A percentile compares a stretch with the other conserved stretches of the same genome.
phyloP scores from a whole-genome alignment of 2,888 invertebrate species.

The Eilema sororculum region DNA sequence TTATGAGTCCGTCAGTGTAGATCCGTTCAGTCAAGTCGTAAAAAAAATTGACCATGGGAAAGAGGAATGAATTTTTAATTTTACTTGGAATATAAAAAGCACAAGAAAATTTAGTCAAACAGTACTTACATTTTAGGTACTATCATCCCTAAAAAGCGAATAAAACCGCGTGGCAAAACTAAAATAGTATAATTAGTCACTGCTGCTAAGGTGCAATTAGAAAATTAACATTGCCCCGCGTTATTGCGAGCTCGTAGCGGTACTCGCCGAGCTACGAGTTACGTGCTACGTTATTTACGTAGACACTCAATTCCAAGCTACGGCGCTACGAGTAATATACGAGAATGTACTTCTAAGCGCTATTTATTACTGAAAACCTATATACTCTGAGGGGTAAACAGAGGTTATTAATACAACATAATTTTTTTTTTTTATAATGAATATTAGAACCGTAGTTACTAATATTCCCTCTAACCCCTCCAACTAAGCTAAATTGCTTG shows the following conservation, averaged over 20 bases:
- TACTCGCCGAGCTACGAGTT: not conserved
- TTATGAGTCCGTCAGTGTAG: too few relatives aligned
- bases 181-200: not conserved
- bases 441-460: too few relatives aligned
- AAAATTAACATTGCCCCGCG: not conserved
- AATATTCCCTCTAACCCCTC: too few relatives aligned
- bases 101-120: too few relatives aligned
- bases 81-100: too few relatives aligned
- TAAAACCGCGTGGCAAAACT: not conserved
- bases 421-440: too few relatives aligned
- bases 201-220: not conserved
- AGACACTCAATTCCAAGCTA: slow-evolving; percentile 40
- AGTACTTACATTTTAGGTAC: too few relatives aligned
- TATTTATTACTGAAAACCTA: not conserved
- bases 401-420: not conserved
- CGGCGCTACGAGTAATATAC: slow-evolving; percentile 13
- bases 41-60: too few relatives aligned
- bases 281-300: slow-evolving; percentile 34
- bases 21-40: too few relatives aligned
- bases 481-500: too few relatives aligned
- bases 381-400: not conserved
- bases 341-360: not conserved
- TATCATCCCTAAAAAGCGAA: not conserved
- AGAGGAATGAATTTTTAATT: too few relatives aligned
- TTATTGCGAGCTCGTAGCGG: not conserved